Percentiles rank a stretch among this genome's conserved stretches.
These are phyloP conservation scores for Heliconius congener DNA, from an alignment of 1,140 invertebrate genomes.

Conservation along the genomic window DNA sequence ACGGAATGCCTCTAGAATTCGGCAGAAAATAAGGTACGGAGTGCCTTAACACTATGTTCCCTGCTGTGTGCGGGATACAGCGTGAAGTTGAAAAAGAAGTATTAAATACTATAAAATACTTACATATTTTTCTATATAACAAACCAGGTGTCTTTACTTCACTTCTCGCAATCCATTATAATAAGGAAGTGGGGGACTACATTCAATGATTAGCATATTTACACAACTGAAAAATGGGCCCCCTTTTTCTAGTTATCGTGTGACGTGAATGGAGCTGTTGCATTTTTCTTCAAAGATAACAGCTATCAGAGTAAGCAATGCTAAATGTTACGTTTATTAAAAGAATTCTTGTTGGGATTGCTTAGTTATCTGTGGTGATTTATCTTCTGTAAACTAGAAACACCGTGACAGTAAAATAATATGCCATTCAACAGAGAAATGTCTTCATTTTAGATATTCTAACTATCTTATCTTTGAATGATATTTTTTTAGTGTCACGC, in stretches of 20 bases:
- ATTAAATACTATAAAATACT: too few relatives aligned
- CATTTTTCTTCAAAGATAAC: constrained; percentile 66
- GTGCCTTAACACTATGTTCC: too few relatives aligned
- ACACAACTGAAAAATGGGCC: constrained; percentile 68
- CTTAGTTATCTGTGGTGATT: background rate
- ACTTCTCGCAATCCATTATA: constrained; percentile 67
- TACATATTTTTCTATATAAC: too few relatives aligned
- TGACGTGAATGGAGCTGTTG: constrained; percentile 66
- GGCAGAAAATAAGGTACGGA: too few relatives aligned
- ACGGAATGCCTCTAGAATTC: too few relatives aligned
- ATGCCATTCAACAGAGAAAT: background rate
- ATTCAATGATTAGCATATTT: constrained; percentile 72
- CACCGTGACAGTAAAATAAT: background rate
- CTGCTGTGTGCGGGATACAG: too few relatives aligned
- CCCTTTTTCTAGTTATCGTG: constrained; percentile 63
- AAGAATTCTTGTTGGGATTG: constrained; percentile 6
- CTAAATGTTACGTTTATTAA: constrained; percentile 29
- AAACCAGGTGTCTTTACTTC: background rate
- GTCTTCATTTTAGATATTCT: background rate
- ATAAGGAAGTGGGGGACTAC: constrained; percentile 60
- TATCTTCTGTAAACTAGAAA: background rate
- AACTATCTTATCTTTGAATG: too few relatives aligned
- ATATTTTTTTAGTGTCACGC: background rate
- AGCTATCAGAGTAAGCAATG: background rate
- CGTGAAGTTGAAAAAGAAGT: too few relatives aligned